phyloP scores from a whole-genome alignment of 2,888 invertebrate species.

The Cylloceria caligata region DNA sequence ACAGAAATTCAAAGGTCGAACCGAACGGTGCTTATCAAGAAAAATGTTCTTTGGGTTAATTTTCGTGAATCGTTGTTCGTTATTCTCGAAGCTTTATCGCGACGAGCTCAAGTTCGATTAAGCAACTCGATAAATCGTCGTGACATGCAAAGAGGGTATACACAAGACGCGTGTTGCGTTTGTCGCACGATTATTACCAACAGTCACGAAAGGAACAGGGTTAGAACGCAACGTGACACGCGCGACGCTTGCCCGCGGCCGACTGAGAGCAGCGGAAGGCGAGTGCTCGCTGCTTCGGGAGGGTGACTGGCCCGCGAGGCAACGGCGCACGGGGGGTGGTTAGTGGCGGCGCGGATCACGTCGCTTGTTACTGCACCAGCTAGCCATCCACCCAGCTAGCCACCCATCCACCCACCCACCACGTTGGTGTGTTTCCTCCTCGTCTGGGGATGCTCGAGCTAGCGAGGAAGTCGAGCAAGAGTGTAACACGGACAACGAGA shows the following conservation, averaged over 20 bases:
- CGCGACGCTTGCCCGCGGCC: constrained; percentile 75
- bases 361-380: constrained; percentile 51
- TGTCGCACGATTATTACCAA: constrained; percentile 41
- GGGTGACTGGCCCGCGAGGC: constrained; percentile 68
- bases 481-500: constrained; percentile 54
- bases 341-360: constrained; percentile 61
- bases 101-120: neutral
- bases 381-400: constrained; percentile 19
- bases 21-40: neutral
- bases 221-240: constrained; percentile 59
- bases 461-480: constrained; percentile 58
- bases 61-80: neutral
- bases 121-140: neutral
- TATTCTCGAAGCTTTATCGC: neutral
- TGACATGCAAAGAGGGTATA: neutral
- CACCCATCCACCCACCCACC: constrained; percentile 23
- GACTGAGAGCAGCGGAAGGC: constrained; percentile 72
- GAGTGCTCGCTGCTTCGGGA: constrained; percentile 62
- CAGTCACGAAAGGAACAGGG: constrained; percentile 21
- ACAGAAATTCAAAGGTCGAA: neutral
- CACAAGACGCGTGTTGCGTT: constrained; percentile 44
- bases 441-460: constrained; percentile 64
- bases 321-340: constrained; percentile 58
- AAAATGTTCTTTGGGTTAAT: neutral
- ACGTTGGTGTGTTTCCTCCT: constrained; percentile 51